A percentile compares a stretch with the other conserved stretches of the same genome.
Evolutionary conservation across 2,113 vertebrate genomes (phyloP).

Genomic region (Aptenodytes forsteri): DNA sequence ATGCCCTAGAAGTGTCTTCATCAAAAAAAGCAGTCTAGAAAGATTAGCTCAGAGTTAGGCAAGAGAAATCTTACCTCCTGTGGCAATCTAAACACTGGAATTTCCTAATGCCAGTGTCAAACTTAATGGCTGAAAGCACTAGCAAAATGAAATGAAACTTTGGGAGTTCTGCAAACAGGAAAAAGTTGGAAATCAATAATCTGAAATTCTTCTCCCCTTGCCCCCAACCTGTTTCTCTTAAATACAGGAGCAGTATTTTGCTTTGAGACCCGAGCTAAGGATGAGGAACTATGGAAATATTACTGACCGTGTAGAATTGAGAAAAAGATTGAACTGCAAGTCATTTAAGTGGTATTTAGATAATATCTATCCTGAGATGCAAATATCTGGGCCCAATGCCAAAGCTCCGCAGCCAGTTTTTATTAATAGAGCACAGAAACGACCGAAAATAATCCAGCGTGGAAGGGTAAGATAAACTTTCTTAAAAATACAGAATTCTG

Average conservation of each 20-base stretch:
- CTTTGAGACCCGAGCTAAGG: conserved; percentile 88
- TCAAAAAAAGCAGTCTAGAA: not conserved
- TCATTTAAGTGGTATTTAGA: conserved; percentile 96
- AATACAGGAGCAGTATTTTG: conserved; percentile 91
- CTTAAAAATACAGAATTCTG: not conserved
- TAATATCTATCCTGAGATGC: conserved; percentile 95
- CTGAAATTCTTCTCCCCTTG: not conserved
- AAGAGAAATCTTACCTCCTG: not conserved
- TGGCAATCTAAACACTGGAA: not conserved
- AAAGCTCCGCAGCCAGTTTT: conserved; percentile 85
- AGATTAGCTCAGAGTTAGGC: not conserved
- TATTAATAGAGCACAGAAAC: conserved; percentile 84
- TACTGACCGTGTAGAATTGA: conserved; percentile 84
- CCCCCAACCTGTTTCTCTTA: not conserved
- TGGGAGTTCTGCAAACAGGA: not conserved
- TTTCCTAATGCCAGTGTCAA: not conserved
- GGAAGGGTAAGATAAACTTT: conserved; percentile 84
- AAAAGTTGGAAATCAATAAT: not conserved
- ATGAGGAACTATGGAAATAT: conserved; percentile 87
- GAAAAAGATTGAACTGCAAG: conserved; percentile 84
- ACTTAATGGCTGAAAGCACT: not conserved
- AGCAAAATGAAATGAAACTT: not conserved
- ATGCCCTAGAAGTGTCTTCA: not conserved
- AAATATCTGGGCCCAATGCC: conserved; percentile 81
- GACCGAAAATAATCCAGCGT: conserved; percentile 87